Evolutionary conservation across 2,113 vertebrate species (phyloP).

Genomic region (Dryoscopus gambensis): DNA sequence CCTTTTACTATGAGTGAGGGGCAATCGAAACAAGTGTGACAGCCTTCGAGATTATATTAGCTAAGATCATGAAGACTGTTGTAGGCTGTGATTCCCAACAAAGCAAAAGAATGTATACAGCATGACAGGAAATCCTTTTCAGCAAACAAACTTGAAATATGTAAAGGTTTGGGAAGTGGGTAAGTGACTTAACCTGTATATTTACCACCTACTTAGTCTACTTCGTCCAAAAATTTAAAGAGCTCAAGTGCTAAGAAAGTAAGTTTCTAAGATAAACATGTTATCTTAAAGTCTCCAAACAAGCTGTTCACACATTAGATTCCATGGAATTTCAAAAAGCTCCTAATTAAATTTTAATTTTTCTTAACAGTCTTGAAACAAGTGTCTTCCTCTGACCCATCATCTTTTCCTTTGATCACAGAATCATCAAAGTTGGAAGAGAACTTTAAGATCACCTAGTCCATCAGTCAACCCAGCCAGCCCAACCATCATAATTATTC

Average conservation of each 20-base stretch:
- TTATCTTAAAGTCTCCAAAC: background rate
- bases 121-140: background rate
- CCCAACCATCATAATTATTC: no score
- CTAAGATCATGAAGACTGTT: background rate
- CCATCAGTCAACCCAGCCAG: background rate
- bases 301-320: background rate
- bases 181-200: background rate
- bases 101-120: background rate
- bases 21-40: background rate
- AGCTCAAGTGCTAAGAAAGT: background rate
- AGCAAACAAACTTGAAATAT: background rate
- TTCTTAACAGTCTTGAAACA: background rate
- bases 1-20: background rate
- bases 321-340: background rate
- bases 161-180: background rate
- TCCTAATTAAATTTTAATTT: background rate
- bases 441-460: background rate
- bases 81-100: background rate
- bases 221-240: background rate
- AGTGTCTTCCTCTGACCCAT: background rate
- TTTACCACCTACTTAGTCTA: background rate
- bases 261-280: background rate
- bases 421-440: background rate
- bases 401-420: background rate
- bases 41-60: background rate